Conservation (phyloP, 2,113 vertebrate species). For the Coracopsis vasa region DNA sequence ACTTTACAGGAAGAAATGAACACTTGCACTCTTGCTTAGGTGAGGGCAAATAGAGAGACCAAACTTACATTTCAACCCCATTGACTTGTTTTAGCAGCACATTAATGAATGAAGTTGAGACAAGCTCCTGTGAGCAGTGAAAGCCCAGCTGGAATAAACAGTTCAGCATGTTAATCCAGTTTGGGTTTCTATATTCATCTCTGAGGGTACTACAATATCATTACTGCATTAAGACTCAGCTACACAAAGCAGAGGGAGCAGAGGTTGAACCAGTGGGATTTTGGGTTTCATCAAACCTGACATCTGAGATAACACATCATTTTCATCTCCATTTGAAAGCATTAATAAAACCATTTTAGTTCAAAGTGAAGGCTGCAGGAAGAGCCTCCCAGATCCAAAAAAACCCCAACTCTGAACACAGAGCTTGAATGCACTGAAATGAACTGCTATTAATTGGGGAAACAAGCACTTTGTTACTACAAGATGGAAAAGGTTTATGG, state of each 20-base stretch:
- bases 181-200: background rate
- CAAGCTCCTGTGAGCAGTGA: background rate
- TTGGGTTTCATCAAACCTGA: background rate
- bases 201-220: background rate
- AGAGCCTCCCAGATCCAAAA: background rate
- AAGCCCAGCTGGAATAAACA: background rate
- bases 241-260: background rate
- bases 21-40: background rate
- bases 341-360: constrained; percentile 5
- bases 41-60: background rate
- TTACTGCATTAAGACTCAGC: background rate
- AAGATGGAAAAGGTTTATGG: background rate
- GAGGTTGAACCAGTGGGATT: background rate
- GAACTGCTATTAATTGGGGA: background rate
- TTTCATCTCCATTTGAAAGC: constrained; percentile 24
- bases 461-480: background rate
- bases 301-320: background rate
- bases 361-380: background rate
- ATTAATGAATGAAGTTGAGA: background rate
- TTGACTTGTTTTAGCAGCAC: background rate
- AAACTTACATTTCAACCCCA: background rate
- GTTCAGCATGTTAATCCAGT: background rate
- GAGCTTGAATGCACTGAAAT: background rate
- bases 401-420: background rate
- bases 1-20: background rate